Evolutionary conservation across 2,113 vertebrate species (phyloP).

Genomic region (Myrmophylax atrothorax): DNA sequence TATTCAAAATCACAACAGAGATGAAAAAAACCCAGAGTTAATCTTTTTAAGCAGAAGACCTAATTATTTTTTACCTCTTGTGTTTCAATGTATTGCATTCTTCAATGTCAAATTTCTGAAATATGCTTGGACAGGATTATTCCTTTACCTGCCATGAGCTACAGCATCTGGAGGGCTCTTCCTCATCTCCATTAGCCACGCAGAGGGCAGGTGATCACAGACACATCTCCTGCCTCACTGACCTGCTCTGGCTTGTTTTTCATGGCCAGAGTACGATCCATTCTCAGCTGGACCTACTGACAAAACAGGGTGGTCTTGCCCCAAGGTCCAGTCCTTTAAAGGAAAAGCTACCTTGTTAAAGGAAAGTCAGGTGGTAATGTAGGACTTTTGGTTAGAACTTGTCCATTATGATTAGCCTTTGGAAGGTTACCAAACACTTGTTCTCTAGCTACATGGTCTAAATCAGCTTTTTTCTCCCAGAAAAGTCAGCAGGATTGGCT

Average conservation of each 20-base stretch:
- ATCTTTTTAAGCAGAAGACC: neutral
- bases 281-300: neutral
- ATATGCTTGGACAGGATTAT: neutral
- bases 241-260: neutral
- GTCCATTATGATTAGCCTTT: neutral
- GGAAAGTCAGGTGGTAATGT: neutral
- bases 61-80: neutral
- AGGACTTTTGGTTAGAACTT: neutral
- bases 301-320: neutral
- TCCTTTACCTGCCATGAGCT: neutral
- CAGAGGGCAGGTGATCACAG: neutral
- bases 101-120: neutral
- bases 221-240: neutral
- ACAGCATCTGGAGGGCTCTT: neutral
- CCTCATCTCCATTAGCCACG: rapidly evolving
- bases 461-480: neutral
- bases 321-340: neutral
- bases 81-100: neutral
- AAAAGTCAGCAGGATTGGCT: neutral
- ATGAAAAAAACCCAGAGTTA: neutral
- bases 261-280: neutral
- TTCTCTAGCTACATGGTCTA: neutral
- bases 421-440: neutral
- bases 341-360: neutral
- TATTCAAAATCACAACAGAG: neutral